Evolutionary conservation across 1,140 invertebrate genomes (phyloP).

Genomic region (Saxidomus purpurata): DNA sequence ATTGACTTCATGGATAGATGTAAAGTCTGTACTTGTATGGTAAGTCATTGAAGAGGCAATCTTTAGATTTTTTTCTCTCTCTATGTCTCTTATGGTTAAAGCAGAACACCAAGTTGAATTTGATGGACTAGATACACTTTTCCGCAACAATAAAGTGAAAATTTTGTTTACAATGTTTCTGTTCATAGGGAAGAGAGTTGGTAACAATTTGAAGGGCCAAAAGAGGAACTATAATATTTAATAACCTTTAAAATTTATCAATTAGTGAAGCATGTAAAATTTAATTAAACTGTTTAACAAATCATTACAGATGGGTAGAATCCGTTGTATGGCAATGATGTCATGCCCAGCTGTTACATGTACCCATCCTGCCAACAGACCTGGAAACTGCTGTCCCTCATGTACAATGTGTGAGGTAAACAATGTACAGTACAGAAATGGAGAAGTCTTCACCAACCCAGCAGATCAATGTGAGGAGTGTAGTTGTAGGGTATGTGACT

Average conservation of each 20-base stretch:
- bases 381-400: constrained; percentile 81
- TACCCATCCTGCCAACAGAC: constrained; percentile 77
- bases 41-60: constrained; percentile 60
- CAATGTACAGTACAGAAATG: constrained; percentile 77
- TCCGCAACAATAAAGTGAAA: too few relatives aligned
- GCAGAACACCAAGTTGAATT: background rate
- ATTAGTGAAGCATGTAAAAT: too few relatives aligned
- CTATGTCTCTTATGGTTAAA: too few relatives aligned
- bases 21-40: constrained; percentile 79
- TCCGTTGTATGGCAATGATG: constrained; percentile 74
- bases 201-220: too few relatives aligned
- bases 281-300: too few relatives aligned
- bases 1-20: constrained; percentile 77
- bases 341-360: constrained; percentile 74
- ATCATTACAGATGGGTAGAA: constrained; percentile 76
- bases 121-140: too few relatives aligned
- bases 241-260: too few relatives aligned
- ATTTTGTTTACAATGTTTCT: too few relatives aligned
- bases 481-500: constrained; percentile 72
- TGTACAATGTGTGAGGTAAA: constrained; percentile 82
- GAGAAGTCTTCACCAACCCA: constrained; percentile 78
- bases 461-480: constrained; percentile 75
- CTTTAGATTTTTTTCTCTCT: too few relatives aligned
- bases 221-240: too few relatives aligned
- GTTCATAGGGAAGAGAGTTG: too few relatives aligned